Evolutionary conservation across 2,113 vertebrate species (phyloP), one percentile per base, ranked within the genome.

Genomic region (Hiodon alosoides): DNA sequence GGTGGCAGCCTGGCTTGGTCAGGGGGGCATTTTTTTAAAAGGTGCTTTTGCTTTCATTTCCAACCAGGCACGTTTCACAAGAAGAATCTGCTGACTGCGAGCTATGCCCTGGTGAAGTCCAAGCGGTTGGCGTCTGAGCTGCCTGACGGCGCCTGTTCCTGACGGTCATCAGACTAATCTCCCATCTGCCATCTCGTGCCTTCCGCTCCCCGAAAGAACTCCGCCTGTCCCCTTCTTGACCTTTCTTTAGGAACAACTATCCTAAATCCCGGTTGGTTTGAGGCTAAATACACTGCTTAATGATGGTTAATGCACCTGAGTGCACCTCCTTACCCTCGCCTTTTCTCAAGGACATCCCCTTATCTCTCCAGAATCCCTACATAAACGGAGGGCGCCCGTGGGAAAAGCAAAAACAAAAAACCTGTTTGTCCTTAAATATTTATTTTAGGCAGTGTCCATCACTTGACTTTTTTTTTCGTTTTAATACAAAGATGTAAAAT

Each of bases 81-180:
- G 17, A 67, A n/a, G 3, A 67, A 57, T 74, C 48, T 67, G 73
- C 73, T 50, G 73, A 58, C 70, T 60, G 55, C 17, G 48, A 69
- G 31, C 16, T 69, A 17, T 14, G 16, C 10, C 48, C 59, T 73
- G 0, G 16, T 14, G 54, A 74, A 74, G 46, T 66, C 6, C 7
- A 4, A 48, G n/a, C 52, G 31, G 31, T 31, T 31, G 31, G 11
- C 17, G 55, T 66, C 72, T 74, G 61, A 2, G 7, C 13, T 14
- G 31, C 9, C 17, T 31, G n/a, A 10, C 31, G n/a, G 52, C 62
- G 2, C 52, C 58, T 62, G 58, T 17, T 31, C 3, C 69, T 57
- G 17, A 47, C 3, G 53, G 17, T 57, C 64, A 54, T 16, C 47
- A 48, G 58, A 4, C 71, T 61, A 59, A 61, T 31, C 71, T 48